Evolutionary conservation across 2,797 vertebrate species (phyloP).

Genomic region (Pangasius larnaudii): DNA sequence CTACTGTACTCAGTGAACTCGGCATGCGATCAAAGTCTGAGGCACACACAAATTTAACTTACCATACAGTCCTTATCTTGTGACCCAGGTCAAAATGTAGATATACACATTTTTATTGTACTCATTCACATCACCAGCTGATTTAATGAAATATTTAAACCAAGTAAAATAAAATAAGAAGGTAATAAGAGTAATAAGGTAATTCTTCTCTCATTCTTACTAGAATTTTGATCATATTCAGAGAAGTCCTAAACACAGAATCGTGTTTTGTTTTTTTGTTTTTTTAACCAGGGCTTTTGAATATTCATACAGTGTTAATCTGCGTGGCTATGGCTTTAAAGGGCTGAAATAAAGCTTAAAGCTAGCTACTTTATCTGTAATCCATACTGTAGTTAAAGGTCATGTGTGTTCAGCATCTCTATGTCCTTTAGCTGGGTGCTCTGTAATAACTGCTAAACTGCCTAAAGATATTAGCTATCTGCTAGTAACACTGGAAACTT

Average conservation of each 20-base stretch:
- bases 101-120: slow-evolving; percentile 9
- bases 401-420: not conserved
- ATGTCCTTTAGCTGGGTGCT: not conserved
- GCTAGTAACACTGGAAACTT: not conserved
- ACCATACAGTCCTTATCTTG: slow-evolving; percentile 1
- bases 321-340: not conserved
- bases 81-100: slow-evolving; percentile 20
- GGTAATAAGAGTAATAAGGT: not conserved
- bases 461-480: not conserved
- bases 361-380: not conserved
- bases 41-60: not conserved
- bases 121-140: not conserved
- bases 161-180: not conserved
- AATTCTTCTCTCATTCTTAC: not conserved
- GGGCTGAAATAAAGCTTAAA: not conserved
- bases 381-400: not conserved
- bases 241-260: not conserved
- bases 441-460: not conserved
- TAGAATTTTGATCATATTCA: not conserved
- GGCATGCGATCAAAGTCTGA: slow-evolving; percentile 36
- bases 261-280: not conserved
- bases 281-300: not conserved
- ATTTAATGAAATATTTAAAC: not conserved
- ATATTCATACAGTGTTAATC: not conserved
- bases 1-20: slow-evolving; percentile 29